Evolutionary conservation across 2,113 vertebrate species (phyloP).

Genomic region (Rhineura floridana): DNA sequence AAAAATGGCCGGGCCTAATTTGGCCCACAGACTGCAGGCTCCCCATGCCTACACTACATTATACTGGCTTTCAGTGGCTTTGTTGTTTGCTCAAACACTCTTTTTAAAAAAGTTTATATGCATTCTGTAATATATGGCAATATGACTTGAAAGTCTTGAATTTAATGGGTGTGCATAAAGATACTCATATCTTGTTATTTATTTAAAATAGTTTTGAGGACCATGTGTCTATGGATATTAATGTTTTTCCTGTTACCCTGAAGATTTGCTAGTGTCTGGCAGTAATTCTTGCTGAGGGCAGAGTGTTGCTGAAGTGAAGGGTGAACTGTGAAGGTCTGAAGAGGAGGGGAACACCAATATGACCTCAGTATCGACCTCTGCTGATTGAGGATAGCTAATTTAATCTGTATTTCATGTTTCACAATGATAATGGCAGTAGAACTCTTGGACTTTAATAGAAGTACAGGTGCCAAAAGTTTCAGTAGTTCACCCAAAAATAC

Average conservation of each 20-base stretch:
- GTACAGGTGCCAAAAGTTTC: background rate
- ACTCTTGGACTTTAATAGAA: background rate
- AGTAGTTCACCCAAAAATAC: background rate
- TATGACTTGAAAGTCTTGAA: background rate
- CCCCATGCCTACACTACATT: no score
- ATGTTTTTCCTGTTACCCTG: background rate
- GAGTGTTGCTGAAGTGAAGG: constrained; percentile 34
- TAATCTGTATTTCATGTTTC: background rate
- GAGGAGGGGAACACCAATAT: background rate
- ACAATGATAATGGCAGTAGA: background rate
- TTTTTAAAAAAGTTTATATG: background rate
- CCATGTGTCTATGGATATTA: background rate
- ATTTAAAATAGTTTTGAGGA: background rate
- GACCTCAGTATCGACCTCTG: constrained; percentile 38
- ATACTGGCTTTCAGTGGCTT: background rate
- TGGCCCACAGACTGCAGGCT: no score
- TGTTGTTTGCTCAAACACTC: background rate
- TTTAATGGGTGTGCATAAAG: background rate
- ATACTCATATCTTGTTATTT: background rate
- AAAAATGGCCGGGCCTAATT: no score
- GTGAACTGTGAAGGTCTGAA: constrained; percentile 50
- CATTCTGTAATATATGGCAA: background rate
- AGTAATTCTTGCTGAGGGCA: constrained; percentile 50
- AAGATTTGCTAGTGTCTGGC: constrained; percentile 39
- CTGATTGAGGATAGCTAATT: constrained; percentile 51